Evolutionary conservation across 2,888 invertebrate species (phyloP), one percentile per base, ranked within the genome.

Genomic region (Helobdella robusta): DNA sequence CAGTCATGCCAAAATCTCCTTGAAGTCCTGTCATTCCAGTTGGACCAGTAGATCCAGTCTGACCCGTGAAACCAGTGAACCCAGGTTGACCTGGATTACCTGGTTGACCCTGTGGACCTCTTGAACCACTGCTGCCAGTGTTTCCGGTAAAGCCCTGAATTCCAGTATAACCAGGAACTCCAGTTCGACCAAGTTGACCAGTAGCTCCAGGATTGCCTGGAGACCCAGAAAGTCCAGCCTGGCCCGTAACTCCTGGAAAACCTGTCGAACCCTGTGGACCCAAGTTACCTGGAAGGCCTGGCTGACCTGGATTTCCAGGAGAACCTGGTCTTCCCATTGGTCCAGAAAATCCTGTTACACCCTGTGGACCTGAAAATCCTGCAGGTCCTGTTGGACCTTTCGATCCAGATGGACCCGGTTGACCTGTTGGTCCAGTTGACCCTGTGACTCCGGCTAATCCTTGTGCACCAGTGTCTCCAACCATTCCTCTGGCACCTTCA

Each of bases 201-300:
- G 66, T 48, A n/a, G 23, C 36, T 20, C 65, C 65, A 18, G 56
- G 50, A n/a, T 36, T 28, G 30, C 65, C 65, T 30, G 59, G 8
- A 20, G 25, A n/a, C 18, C 71, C 71, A 6, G 63, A n/a, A 32
- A 56, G 58, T 20, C 68, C 68, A 23, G 36, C 46, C 6, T 61
- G 25, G 20, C 68, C 68, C 18, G 23, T 25, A 30, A 20, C 30
- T 36, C 68, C 68, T 25, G 65, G 32, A 20, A n/a, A 34, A 60
- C 83, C 83, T 80, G 23, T 25, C 11, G 54, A 35, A 25, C 69
- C 69, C 25, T 68, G 36, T 25, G 48, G 40, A 5, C 72, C 72
- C n/a, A 61, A 32, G 52, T 64, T 64, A 15, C 72, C 72, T 6
- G 40, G 8, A 25, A 30, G 28, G 2, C 72, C 72, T 36, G 34